These are phyloP conservation scores for Phymastichus coffea DNA, from an alignment of 1,140 invertebrate species.

Conservation along the genomic window DNA sequence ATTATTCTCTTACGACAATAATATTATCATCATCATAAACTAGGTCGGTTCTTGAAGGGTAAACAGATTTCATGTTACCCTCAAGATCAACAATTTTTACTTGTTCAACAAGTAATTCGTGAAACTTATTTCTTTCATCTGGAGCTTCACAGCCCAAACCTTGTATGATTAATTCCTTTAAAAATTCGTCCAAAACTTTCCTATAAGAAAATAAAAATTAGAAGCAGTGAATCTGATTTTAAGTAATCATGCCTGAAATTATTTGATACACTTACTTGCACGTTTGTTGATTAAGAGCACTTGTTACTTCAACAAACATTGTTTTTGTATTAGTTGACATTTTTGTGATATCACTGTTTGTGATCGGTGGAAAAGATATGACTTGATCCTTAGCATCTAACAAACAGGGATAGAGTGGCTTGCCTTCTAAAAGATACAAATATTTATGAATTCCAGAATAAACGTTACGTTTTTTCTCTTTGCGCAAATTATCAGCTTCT, in stretches of 20 bases:
- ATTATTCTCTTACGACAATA: slow-evolving; percentile 45
- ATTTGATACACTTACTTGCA: slow-evolving; percentile 57
- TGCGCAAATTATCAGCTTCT: slow-evolving; percentile 73
- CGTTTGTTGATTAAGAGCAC: slow-evolving; percentile 62
- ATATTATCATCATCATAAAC: slow-evolving; percentile 54
- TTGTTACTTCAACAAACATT: slow-evolving; percentile 80
- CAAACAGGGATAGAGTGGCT: slow-evolving; percentile 70
- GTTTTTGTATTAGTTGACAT: slow-evolving; percentile 64
- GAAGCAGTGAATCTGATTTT: background rate
- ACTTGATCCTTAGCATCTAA: slow-evolving; percentile 63
- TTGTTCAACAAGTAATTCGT: slow-evolving; percentile 63
- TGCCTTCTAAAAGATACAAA: slow-evolving; percentile 75
- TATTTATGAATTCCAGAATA: slow-evolving; percentile 82
- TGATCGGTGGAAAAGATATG: slow-evolving; percentile 82
- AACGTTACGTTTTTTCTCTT: slow-evolving; percentile 78
- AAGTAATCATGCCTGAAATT: slow-evolving; percentile 6
- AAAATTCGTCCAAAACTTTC: slow-evolving; percentile 67
- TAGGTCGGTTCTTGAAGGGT: slow-evolving; percentile 76
- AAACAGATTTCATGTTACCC: slow-evolving; percentile 70
- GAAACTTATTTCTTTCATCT: slow-evolving; percentile 27
- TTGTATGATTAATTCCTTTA: slow-evolving; percentile 64
- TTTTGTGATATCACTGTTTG: slow-evolving; percentile 78
- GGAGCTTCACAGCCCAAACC: slow-evolving; percentile 51
- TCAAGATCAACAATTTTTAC: slow-evolving; percentile 70
- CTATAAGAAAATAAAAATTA: slow-evolving; percentile 33